phyloP scores from a whole-genome alignment of 2,113 vertebrate genomes.

The Oxyura jamaicensis region DNA sequence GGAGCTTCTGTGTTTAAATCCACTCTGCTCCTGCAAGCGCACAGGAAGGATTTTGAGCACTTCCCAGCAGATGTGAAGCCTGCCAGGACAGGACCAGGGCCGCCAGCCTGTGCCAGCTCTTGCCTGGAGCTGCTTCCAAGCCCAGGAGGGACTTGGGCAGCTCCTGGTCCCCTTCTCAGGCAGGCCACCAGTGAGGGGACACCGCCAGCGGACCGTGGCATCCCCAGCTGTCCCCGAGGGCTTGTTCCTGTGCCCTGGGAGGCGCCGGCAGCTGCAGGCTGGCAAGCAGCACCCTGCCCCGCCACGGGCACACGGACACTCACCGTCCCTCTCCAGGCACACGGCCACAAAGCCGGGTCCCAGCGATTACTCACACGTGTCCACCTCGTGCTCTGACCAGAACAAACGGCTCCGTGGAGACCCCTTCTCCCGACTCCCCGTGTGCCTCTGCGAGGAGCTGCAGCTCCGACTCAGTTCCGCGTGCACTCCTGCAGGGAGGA shows the following conservation, averaged over 20 bases:
- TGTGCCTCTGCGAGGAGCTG: not conserved
- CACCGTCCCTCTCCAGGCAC: fast-evolving
- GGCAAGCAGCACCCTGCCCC: not conserved
- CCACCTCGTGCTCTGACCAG: not conserved
- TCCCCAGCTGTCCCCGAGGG: not conserved
- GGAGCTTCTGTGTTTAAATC: not conserved
- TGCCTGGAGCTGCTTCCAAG: not conserved
- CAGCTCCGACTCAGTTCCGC: not conserved
- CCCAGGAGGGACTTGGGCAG: not conserved
- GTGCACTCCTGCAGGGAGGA: not conserved
- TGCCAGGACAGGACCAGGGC: fast-evolving
- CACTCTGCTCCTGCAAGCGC: not conserved
- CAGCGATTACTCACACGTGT: not conserved
- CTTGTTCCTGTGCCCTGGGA: fast-evolving
- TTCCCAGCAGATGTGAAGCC: not conserved
- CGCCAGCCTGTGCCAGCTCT: not conserved
- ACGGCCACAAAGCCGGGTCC: not conserved
- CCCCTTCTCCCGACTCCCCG: not conserved
- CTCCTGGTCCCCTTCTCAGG: fast-evolving
- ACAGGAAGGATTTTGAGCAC: not conserved
- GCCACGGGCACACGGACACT: not conserved
- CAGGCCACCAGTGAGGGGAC: not conserved
- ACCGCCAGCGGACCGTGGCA: fast-evolving
- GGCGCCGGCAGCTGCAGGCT: not conserved
- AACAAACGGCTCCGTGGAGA: not conserved